A percentile compares a stretch with the other conserved stretches of the same genome.
phyloP scores from a whole-genome alignment of 2,888 invertebrate genomes.

The Ptilodon capucinus region DNA sequence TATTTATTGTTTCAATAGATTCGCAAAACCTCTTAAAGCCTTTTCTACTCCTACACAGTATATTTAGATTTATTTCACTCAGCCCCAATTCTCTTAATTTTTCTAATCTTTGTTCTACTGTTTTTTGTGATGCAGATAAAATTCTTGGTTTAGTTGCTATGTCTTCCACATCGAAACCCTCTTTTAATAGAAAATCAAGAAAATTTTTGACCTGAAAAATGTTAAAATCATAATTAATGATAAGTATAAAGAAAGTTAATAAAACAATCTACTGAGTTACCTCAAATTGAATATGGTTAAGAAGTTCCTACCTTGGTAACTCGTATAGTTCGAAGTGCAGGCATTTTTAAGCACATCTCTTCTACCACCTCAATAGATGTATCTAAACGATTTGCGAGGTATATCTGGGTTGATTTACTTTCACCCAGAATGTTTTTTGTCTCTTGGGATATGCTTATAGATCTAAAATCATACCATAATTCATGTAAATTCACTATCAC shows the following conservation, averaged over 20 bases:
- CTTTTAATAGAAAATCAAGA: constrained; percentile 79
- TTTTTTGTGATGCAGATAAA: constrained; percentile 80
- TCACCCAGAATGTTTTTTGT: constrained; percentile 77
- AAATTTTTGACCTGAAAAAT: constrained; percentile 80
- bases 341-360: constrained; percentile 75
- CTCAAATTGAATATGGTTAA: constrained; percentile 1
- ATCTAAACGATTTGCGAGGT: constrained; percentile 78
- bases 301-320: constrained; percentile 74
- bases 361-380: constrained; percentile 69
- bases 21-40: constrained; percentile 79
- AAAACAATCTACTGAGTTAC: neutral
- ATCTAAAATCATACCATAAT: constrained; percentile 56
- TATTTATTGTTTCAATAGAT: constrained; percentile 34
- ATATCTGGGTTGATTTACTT: constrained; percentile 72
- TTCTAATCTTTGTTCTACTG: constrained; percentile 76
- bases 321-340: constrained; percentile 77
- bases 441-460: constrained; percentile 60
- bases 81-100: constrained; percentile 74
- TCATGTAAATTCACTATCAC: too few relatives aligned
- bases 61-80: constrained; percentile 73
- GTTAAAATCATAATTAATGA: neutral
- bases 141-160: constrained; percentile 80
- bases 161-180: constrained; percentile 78
- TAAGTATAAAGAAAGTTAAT: neutral
- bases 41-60: constrained; percentile 80